Percentiles rank a stretch among this genome's conserved stretches.
phyloP scores from a whole-genome alignment of 2,113 vertebrate genomes.

The Sander vitreus region DNA sequence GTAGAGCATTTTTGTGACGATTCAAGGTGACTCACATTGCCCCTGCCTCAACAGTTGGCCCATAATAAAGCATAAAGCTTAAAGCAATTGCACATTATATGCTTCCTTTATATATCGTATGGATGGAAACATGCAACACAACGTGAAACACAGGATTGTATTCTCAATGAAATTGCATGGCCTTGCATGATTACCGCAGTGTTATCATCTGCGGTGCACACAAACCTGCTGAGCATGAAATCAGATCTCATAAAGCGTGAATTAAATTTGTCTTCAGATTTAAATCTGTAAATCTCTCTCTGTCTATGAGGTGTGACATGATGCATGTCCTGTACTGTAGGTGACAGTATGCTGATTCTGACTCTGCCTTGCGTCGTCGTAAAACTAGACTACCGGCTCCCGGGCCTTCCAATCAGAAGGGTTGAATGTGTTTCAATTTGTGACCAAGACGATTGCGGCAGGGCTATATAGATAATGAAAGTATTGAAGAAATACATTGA shows the following conservation, averaged over 20 bases:
- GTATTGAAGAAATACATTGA: conserved; percentile 14
- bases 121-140: conserved; percentile 21
- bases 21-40: background rate
- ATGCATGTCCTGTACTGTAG: conserved; percentile 8
- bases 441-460: conserved; percentile 5
- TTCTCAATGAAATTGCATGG: conserved; percentile 29
- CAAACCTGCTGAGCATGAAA: conserved; percentile 62
- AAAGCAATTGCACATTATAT: conserved; percentile 29
- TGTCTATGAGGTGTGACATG: conserved; percentile 2
- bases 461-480: conserved; percentile 8
- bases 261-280: conserved; percentile 57
- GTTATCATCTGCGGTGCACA: conserved; percentile 41
- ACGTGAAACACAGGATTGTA: conserved; percentile 21
- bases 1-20: background rate
- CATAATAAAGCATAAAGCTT: conserved; percentile 30
- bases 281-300: conserved; percentile 47
- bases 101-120: conserved; percentile 23
- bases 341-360: conserved; percentile 25
- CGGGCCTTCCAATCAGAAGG: background rate
- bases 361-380: conserved; percentile 1
- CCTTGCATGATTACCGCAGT: conserved; percentile 42
- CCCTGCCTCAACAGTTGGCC: conserved; percentile 15
- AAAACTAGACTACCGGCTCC: conserved; percentile 8
- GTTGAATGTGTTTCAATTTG: conserved; percentile 4
- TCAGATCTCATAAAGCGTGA: conserved; percentile 61